A percentile compares a stretch with the other conserved stretches of the same genome.
phyloP scores from a whole-genome alignment of 2,113 vertebrate species.

The Struthidea cinerea region DNA sequence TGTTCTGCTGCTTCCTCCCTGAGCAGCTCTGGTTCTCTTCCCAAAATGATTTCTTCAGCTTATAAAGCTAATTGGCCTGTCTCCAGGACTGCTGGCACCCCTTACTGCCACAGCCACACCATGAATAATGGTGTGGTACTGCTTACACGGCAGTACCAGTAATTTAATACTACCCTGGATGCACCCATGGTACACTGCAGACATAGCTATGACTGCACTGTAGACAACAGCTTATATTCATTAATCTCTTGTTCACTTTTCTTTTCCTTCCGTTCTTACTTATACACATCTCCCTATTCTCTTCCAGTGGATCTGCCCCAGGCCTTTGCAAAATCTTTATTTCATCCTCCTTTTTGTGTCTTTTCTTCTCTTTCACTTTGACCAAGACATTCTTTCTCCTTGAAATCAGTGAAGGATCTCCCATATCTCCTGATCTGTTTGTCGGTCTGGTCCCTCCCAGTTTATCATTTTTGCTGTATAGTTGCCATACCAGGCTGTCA shows the following conservation, averaged over 20 bases:
- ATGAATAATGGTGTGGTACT: neutral
- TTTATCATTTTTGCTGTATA: neutral
- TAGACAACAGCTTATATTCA: neutral
- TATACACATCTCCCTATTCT: neutral
- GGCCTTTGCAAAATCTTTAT: neutral
- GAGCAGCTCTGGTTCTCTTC: neutral
- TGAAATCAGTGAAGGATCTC: neutral
- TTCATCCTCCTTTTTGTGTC: neutral
- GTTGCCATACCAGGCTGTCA: neutral
- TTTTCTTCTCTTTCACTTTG: neutral
- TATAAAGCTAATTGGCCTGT: neutral
- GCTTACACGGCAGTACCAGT: neutral
- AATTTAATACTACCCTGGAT: neutral
- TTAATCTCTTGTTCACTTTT: neutral
- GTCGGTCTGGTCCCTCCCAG: neutral
- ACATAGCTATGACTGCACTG: neutral
- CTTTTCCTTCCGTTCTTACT: neutral
- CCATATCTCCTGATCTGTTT: neutral
- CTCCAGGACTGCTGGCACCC: neutral
- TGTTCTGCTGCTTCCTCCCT: neutral
- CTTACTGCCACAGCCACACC: neutral
- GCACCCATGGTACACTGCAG: neutral
- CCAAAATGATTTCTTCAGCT: neutral
- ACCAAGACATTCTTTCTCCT: neutral
- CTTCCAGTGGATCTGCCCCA: neutral